Percentiles rank a stretch among this genome's conserved stretches.
Evolutionary conservation across 2,888 invertebrate genomes (phyloP).

Genomic region (Heterodera filipjevi): DNA sequence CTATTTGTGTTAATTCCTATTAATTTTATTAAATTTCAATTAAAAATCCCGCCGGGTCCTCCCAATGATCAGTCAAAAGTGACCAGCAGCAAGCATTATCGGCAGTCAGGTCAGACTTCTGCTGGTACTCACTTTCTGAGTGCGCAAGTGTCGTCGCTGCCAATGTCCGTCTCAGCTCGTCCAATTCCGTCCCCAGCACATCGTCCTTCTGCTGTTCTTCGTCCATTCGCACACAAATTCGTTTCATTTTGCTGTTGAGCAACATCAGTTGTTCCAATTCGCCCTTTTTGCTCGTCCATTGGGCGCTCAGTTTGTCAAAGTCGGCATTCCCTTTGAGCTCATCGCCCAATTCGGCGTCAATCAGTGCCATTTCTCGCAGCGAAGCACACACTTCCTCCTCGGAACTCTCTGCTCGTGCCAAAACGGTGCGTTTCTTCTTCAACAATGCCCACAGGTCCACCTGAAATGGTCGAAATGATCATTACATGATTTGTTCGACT

Average conservation of each 20-base stretch:
- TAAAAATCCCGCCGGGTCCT: too few relatives aligned
- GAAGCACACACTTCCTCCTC: slow-evolving; percentile 51
- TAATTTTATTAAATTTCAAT: too few relatives aligned
- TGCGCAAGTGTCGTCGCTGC: not conserved
- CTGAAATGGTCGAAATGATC: slow-evolving; percentile 39
- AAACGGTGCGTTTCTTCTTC: slow-evolving; percentile 45
- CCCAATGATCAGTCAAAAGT: not conserved
- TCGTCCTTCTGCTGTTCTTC: not conserved
- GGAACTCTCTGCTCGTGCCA: slow-evolving; percentile 46
- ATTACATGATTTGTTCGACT: too few relatives aligned
- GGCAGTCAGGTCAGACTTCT: too few relatives aligned
- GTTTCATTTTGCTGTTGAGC: not conserved
- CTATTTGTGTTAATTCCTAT: too few relatives aligned
- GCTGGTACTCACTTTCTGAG: not conserved
- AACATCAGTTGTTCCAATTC: not conserved
- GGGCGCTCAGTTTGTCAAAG: not conserved
- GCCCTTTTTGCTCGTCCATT: slow-evolving; percentile 1
- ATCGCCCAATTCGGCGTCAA: slow-evolving; percentile 7
- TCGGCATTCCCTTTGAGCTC: not conserved
- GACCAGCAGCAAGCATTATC: too few relatives aligned
- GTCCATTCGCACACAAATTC: not conserved
- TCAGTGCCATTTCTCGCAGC: slow-evolving; percentile 48
- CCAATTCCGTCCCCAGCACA: not conserved
- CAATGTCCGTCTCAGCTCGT: not conserved
- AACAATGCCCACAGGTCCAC: slow-evolving; percentile 32